These are phyloP conservation scores for Limnephilus lunatus DNA, from an alignment of 2,888 invertebrate genomes.

Conservation along the genomic window DNA sequence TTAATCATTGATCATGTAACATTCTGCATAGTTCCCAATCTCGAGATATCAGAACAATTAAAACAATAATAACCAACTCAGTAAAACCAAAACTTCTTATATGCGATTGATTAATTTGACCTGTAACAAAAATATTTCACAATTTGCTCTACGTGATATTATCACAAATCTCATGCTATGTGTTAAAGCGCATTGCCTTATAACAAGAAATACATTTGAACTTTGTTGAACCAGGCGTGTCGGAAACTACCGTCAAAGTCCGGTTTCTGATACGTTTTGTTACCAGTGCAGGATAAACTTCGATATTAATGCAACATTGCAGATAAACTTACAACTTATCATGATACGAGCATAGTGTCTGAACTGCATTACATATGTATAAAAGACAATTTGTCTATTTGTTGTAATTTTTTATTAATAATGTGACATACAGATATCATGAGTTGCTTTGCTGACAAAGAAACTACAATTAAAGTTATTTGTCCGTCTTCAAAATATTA, in stretches of 20 bases:
- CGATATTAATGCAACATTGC: background rate
- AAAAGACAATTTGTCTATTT: no score
- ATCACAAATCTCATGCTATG: background rate
- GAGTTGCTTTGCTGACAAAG: no score
- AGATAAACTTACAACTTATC: background rate
- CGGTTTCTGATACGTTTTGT: background rate
- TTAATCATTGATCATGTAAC: no score
- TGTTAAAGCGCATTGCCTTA: background rate
- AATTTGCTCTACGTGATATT: background rate
- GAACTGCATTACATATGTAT: background rate
- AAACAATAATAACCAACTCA: no score
- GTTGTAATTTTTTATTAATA: no score
- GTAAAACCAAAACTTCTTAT: no score
- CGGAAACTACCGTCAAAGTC: background rate
- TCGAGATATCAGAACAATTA: no score
- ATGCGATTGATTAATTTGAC: no score
- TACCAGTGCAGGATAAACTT: background rate
- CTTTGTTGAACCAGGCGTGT: background rate
- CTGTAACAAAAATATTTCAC: background rate
- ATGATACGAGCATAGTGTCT: background rate
- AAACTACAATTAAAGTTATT: no score
- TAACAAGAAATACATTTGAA: background rate
- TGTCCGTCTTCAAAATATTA: no score
- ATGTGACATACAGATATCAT: no score
- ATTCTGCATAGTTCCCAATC: no score